Percentiles rank a stretch among this genome's conserved stretches.
These are phyloP conservation scores for Phaenicophaeus curvirostris DNA, from an alignment of 2,797 vertebrate species.

Conservation along the genomic window DNA sequence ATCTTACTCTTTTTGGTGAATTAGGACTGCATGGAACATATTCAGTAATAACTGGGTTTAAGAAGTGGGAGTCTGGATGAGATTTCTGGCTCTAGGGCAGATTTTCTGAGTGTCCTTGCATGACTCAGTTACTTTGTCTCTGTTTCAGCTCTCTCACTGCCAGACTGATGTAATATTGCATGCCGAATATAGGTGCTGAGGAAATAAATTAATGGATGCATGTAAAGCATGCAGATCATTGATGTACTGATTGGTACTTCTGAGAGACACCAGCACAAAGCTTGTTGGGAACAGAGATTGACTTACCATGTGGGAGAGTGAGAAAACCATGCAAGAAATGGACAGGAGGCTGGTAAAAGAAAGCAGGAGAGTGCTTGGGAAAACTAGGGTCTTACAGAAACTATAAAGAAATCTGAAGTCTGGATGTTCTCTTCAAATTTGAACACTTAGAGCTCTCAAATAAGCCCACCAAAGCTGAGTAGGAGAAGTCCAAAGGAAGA, in stretches of 20 bases:
- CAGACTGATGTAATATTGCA: constrained; percentile 39
- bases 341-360: not conserved
- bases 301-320: not conserved
- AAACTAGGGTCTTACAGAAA: not conserved
- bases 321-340: not conserved
- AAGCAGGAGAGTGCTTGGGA: not conserved
- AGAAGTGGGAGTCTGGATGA: not conserved
- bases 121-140: constrained; percentile 32
- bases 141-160: not conserved
- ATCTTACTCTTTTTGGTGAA: not conserved
- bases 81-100: not conserved
- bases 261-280: not conserved
- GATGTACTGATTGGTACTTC: fast-evolving
- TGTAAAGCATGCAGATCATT: not conserved
- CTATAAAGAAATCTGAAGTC: not conserved
- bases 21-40: not conserved
- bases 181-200: constrained; percentile 4
- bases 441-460: not conserved
- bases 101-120: constrained; percentile 17
- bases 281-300: not conserved
- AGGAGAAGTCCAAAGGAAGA: not conserved
- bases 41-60: not conserved
- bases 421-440: not conserved
- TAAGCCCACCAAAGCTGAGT: not conserved
- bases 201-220: constrained; percentile 21